These are phyloP conservation scores for Volucella zonaria DNA, from an alignment of 2,888 invertebrate species.

Conservation along the genomic window DNA sequence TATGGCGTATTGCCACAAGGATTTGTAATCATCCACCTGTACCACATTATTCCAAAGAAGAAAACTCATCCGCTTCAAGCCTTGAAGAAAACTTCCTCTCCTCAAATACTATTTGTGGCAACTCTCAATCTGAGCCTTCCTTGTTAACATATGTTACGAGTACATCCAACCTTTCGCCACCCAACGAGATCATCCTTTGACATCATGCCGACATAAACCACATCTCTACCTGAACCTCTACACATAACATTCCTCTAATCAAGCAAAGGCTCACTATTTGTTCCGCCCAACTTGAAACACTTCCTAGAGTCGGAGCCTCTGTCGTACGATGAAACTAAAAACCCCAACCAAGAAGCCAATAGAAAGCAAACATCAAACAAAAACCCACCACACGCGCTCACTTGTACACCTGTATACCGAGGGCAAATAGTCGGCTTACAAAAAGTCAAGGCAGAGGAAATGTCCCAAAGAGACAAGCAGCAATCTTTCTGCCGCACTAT, in stretches of 20 bases:
- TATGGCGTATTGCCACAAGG: too few species aligned
- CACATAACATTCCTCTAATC: conserved; percentile 38
- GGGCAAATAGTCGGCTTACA: conserved; percentile 46
- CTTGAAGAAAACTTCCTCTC: too few species aligned
- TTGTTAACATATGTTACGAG: conserved; percentile 24
- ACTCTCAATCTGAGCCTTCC: too few species aligned
- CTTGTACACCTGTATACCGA: conserved; percentile 36
- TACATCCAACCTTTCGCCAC: background rate
- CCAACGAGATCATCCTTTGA: conserved; percentile 46
- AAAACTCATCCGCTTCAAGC: too few species aligned
- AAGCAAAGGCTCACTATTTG: conserved; percentile 66
- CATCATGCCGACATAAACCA: conserved; percentile 35
- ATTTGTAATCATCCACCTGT: too few species aligned
- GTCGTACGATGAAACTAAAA: conserved; percentile 26
- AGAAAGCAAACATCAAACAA: conserved; percentile 59
- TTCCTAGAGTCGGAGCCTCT: conserved; percentile 48
- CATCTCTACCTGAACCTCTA: background rate
- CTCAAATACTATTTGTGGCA: too few species aligned
- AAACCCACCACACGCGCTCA: conserved; percentile 33
- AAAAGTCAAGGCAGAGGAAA: conserved; percentile 45
- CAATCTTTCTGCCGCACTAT: background rate
- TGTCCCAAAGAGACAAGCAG: conserved; percentile 34
- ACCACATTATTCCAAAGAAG: too few species aligned
- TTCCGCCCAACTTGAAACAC: conserved; percentile 59
- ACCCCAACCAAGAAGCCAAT: conserved; percentile 28